Conservation (phyloP, 2,797 vertebrate genomes). For the Erethizon dorsatum region DNA sequence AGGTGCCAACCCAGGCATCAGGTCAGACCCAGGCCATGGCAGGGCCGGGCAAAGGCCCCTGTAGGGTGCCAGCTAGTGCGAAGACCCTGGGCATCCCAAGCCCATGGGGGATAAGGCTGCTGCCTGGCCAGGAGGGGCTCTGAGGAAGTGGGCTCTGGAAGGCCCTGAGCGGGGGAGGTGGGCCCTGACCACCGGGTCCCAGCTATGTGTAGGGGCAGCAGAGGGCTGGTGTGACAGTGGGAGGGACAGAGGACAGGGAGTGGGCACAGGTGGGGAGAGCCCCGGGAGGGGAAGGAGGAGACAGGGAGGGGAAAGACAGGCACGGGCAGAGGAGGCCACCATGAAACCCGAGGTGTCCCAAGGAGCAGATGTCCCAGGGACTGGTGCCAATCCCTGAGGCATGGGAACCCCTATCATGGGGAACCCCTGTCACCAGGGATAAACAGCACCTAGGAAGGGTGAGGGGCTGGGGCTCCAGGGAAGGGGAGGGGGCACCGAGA, state of each 20-base stretch:
- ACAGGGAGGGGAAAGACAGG: too few relatives aligned
- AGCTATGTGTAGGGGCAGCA: background rate
- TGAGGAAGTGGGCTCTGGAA: background rate
- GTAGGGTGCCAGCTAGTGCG: background rate
- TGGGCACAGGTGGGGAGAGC: too few relatives aligned
- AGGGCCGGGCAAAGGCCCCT: fast-evolving
- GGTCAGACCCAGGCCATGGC: fast-evolving
- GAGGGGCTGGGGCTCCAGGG: background rate
- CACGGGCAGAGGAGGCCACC: background rate
- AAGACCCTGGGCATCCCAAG: background rate
- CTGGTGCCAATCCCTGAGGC: background rate
- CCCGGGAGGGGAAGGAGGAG: background rate
- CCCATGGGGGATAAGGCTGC: background rate
- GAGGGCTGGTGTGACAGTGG: background rate
- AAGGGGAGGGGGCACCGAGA: background rate
- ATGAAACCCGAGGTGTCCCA: background rate
- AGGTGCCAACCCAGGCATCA: background rate
- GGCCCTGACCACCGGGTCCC: background rate
- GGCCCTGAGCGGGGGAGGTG: background rate
- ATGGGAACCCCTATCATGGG: background rate
- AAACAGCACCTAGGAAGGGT: background rate
- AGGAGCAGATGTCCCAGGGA: too few relatives aligned
- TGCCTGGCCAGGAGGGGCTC: background rate
- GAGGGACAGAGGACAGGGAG: background rate
- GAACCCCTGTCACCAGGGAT: background rate